Evolutionary conservation across 2,888 invertebrate species (phyloP), one percentile per base, ranked within the genome.

Genomic region (Cyclophora albipunctata): DNA sequence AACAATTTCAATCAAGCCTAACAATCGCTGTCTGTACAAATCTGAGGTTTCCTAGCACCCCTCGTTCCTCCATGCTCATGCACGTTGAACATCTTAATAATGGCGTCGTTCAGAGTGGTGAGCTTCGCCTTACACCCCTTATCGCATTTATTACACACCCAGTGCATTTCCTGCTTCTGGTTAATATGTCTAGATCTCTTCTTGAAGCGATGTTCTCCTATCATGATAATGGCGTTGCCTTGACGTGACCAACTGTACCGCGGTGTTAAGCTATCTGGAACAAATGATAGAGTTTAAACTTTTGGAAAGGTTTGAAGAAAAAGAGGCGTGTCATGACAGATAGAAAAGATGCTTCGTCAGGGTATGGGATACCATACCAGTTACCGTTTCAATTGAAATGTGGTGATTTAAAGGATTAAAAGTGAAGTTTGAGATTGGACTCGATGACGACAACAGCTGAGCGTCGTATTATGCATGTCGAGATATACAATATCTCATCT

Each of bases 131-230:
- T 85, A 53, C 88, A 89, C 0, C 88, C 88, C 52, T 79, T 86
- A 49, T 86, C 84, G 34, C 78, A 77, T 55, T 86, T 82, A 57
- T 86, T 87, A 58, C 87, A 87, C 0, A 86, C 86, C 87, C 87
- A 87, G 48, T 86, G 87, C 0, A 68, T 78, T 54, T 87, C 86
- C 3, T 83, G 75, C 42, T 75, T 83, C 46, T 71, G 80, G 51
- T 87, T 87, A 4, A 71, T 60, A 47, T 81, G 75, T 47, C 73
- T 81, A 0, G 87, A 87, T 0, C 87, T 66, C 56, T 83, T 87
- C 57, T 87, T 87, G 63, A 87, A 87, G 46, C 87, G 71, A 65
- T 87, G 78, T 7, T 81, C 80, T 2, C 86, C 87, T 41, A 87
- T 69, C 48, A 84, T 70, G 33, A 87, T 87, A 46, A 87, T 81